Evolutionary conservation across 2,888 invertebrate genomes (phyloP), one percentile per base, ranked within the genome.

Genomic region (Agrilus cyanescens): DNA sequence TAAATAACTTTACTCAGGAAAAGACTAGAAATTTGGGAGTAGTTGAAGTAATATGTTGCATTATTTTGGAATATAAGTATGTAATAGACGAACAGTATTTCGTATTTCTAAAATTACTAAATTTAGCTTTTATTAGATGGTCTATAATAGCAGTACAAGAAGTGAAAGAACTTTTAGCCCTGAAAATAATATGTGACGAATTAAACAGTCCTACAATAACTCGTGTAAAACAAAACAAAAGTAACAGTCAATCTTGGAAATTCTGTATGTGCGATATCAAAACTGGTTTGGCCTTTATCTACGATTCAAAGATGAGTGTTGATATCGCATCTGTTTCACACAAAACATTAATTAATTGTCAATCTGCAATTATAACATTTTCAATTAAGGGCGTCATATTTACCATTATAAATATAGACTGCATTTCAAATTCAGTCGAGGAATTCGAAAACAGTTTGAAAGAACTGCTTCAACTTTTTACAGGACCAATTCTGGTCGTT

Each of bases 21-120:
- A 88, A 88, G 66, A 78, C 81, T 52, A 72, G 74, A 46, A 87
- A 88, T 67, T 80, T 82, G 13, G 88, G 87, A 10, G 85, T 87
- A 0, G 73, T 77, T 60, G 87, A 87, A 63, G 85, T 87, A n/a
- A 69, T 87, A 38, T 85, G 85, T 63, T 70, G 85, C 62, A 86
- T 86, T 50, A 76, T 87, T 62, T 70, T 87, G 54, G 86, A 86
- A 72, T 84, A 86, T 68, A 76, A 76, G 80, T 80, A 58, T 68
- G 29, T 20, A 13, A 18, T 15, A 2, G 40, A 20, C 5, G 7
- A 20, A 20, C 6, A 7, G 4, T 8, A 2, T 20, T 20, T 20
- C 20, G 20, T 5, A n/a, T n/a, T n/a, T n/a, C n/a, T n/a, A n/a
- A n/a, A n/a, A n/a, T n/a, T 6, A 20, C 20, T 20, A 20, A 5